Percentiles rank a stretch among this genome's conserved stretches.
Evolutionary conservation across 2,888 invertebrate species (phyloP).

Genomic region (Chaitophorus viminalis): DNA sequence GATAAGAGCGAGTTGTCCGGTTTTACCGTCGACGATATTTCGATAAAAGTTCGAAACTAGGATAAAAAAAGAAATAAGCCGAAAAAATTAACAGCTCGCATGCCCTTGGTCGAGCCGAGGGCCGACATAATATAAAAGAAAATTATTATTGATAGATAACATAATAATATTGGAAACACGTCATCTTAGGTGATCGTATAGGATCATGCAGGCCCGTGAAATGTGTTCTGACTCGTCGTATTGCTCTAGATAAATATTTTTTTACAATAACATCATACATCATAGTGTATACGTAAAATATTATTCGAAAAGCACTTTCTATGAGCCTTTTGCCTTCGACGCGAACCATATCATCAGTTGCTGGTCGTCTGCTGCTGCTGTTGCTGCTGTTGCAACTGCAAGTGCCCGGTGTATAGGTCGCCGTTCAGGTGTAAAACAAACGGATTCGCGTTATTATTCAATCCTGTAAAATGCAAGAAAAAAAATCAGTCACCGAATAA

Average conservation of each 20-base stretch:
- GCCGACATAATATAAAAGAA: no score
- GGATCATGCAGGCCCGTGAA: no score
- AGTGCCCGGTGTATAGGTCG: constrained; percentile 55
- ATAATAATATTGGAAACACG: no score
- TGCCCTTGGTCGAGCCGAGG: neutral
- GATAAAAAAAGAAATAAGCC: neutral
- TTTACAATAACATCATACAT: neutral
- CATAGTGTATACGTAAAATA: no score
- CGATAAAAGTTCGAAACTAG: neutral
- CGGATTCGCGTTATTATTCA: constrained; percentile 49
- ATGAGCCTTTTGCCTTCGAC: no score
- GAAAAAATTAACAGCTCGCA: neutral
- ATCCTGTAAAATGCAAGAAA: constrained; percentile 20
- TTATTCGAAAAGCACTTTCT: neutral
- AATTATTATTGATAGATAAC: no score
- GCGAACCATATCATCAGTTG: neutral
- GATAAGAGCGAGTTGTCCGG: neutral
- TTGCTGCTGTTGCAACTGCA: constrained; percentile 47
- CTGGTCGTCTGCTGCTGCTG: neutral
- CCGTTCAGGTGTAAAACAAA: constrained; percentile 56
- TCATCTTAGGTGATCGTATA: no score
- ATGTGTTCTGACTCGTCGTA: neutral
- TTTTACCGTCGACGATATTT: neutral
- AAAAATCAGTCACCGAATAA: neutral
- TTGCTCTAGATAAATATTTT: neutral